Conservation (phyloP, 2,113 vertebrate genomes). For the Phoxinus phoxinus region DNA sequence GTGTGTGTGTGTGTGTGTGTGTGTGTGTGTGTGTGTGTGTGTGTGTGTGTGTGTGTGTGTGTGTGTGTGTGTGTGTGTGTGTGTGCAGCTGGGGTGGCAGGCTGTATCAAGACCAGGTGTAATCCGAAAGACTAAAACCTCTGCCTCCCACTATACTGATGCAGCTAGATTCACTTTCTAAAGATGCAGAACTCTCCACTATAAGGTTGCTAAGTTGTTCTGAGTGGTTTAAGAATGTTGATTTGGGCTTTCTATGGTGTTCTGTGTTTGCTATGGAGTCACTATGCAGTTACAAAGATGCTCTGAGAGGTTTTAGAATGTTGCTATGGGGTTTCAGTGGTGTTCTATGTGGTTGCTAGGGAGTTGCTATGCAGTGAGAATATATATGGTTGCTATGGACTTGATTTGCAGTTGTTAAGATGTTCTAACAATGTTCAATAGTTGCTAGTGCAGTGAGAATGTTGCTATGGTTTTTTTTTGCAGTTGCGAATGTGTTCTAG, state of each 20-base stretch:
- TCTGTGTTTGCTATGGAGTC: neutral
- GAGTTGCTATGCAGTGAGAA: neutral
- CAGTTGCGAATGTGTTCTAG: neutral
- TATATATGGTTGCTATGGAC: neutral
- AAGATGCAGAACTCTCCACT: neutral
- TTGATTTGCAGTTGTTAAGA: neutral
- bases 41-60: neutral
- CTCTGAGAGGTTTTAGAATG: neutral
- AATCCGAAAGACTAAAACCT: neutral
- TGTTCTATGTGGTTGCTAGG: neutral
- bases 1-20: neutral
- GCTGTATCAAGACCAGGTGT: constrained; percentile 18
- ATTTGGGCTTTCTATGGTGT: neutral
- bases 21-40: neutral
- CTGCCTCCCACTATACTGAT: neutral
- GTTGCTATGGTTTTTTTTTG: neutral
- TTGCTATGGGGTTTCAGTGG: neutral
- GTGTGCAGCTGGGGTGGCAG: constrained; percentile 23
- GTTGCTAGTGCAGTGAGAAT: neutral
- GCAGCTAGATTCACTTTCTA: neutral
- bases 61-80: constrained; percentile 2
- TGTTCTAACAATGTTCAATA: too few species aligned
- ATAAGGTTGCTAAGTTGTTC: neutral
- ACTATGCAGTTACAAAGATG: neutral
- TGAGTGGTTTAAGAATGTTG: neutral